These are phyloP conservation scores for Caenorhabditis sp. DNA, from an alignment of 2,888 invertebrate genomes.

Conservation along the genomic window DNA sequence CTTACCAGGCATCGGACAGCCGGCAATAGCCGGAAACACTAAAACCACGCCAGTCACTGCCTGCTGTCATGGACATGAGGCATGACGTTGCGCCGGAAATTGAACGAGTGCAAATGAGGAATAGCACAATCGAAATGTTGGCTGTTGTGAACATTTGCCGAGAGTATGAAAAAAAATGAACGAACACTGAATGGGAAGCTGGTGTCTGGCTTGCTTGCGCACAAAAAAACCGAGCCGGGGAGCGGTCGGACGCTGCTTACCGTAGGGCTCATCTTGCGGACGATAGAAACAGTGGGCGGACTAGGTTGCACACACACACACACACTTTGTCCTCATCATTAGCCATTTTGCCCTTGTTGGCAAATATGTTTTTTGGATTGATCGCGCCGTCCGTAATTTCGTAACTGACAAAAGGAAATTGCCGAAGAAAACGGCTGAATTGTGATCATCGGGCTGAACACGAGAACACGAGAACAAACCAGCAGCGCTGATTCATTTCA, in stretches of 20 bases:
- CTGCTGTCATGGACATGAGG: constrained; percentile 36
- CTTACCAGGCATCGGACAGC: constrained; percentile 1
- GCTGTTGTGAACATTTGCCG: constrained; percentile 2
- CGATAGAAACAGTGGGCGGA: constrained; percentile 42
- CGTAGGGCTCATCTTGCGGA: constrained; percentile 44
- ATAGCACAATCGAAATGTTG: constrained; percentile 11
- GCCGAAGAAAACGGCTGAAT: constrained; percentile 5
- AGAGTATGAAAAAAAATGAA: background rate
- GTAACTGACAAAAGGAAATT: constrained; percentile 12
- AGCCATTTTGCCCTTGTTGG: constrained; percentile 52
- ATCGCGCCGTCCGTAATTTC: constrained; percentile 29
- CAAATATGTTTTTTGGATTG: constrained; percentile 57
- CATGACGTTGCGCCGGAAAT: constrained; percentile 41
- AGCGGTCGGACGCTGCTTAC: constrained; percentile 37
- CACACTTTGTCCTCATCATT: constrained; percentile 38
- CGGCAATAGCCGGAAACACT: background rate
- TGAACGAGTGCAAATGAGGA: background rate
- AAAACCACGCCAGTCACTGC: no score
- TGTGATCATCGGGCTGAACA: background rate
- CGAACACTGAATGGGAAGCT: constrained; percentile 5
- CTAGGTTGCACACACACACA: constrained; percentile 42
- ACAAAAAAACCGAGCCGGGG: constrained; percentile 21
- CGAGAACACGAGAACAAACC: no score
- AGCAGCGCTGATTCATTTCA: background rate
- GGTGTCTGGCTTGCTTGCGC: background rate